Evolutionary conservation across 2,113 vertebrate genomes (phyloP).

Genomic region (Nothocercus julius): DNA sequence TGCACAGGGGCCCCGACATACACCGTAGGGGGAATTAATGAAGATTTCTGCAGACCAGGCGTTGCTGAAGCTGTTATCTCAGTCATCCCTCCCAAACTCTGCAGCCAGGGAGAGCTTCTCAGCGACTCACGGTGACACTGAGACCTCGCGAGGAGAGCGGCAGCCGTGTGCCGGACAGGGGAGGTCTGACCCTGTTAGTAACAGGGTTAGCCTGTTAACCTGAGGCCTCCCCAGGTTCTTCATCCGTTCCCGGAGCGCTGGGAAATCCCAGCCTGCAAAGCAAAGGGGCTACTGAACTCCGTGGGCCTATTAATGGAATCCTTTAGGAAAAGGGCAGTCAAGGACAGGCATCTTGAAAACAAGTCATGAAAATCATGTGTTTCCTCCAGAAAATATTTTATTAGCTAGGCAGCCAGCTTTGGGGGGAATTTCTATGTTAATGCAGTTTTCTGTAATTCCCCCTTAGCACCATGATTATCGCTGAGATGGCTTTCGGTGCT

Average conservation of each 20-base stretch:
- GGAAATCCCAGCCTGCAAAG: constrained; percentile 13
- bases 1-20: neutral
- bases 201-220: neutral
- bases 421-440: neutral
- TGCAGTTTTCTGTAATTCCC: neutral
- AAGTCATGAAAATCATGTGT: neutral
- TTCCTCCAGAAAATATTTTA: neutral
- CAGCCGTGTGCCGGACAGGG: rapidly evolving
- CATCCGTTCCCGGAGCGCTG: neutral
- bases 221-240: neutral
- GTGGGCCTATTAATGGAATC: neutral
- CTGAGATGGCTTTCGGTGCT: neutral
- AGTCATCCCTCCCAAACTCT: neutral
- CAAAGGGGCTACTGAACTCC: neutral
- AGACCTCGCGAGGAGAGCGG: neutral
- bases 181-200: neutral
- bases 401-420: neutral
- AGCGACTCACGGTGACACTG: neutral
- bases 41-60: neutral
- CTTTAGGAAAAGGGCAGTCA: constrained; percentile 40
- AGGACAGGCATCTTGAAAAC: constrained; percentile 2
- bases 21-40: neutral
- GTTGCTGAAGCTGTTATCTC: neutral
- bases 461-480: neutral
- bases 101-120: neutral